Conservation (phyloP, 2,888 invertebrate genomes). For the Chalcosyrphus nemorum region DNA sequence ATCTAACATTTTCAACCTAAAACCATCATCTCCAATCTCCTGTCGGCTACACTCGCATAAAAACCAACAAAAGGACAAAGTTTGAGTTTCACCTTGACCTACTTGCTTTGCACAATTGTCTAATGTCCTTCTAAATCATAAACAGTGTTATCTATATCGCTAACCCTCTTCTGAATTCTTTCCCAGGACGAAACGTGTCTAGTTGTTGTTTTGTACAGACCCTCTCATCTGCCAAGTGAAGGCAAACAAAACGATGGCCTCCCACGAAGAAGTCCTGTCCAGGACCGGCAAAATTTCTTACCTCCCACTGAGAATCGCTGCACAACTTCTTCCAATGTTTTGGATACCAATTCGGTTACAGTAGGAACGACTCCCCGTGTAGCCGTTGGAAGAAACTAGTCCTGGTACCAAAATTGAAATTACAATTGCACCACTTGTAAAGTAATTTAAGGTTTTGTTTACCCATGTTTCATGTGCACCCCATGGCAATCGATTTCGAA, state of each 20-base stretch:
- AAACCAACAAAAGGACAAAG: too few relatives aligned
- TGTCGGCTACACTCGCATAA: too few relatives aligned
- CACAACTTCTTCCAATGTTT: background rate
- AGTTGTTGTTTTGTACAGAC: background rate
- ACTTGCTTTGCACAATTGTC: background rate
- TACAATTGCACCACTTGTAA: slow-evolving; percentile 34
- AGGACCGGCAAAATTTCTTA: background rate
- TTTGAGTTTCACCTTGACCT: background rate
- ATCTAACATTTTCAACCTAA: too few relatives aligned
- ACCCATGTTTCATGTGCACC: slow-evolving; percentile 6
- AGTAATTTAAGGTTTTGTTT: slow-evolving; percentile 48
- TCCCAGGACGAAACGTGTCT: too few relatives aligned
- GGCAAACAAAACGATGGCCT: background rate
- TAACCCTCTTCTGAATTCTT: background rate
- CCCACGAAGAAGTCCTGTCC: background rate
- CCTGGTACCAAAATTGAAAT: slow-evolving; percentile 13
- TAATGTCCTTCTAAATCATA: background rate
- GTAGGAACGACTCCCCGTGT: background rate
- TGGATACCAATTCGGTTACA: background rate
- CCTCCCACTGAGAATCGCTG: background rate
- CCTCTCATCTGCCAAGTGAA: background rate
- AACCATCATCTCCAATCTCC: too few relatives aligned
- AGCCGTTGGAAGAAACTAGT: background rate
- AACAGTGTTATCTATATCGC: background rate
- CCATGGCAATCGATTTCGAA: slow-evolving; percentile 21